Evolutionary conservation across 2,888 invertebrate genomes (phyloP).

Genomic region (Leptinotarsa rubiginosa): DNA sequence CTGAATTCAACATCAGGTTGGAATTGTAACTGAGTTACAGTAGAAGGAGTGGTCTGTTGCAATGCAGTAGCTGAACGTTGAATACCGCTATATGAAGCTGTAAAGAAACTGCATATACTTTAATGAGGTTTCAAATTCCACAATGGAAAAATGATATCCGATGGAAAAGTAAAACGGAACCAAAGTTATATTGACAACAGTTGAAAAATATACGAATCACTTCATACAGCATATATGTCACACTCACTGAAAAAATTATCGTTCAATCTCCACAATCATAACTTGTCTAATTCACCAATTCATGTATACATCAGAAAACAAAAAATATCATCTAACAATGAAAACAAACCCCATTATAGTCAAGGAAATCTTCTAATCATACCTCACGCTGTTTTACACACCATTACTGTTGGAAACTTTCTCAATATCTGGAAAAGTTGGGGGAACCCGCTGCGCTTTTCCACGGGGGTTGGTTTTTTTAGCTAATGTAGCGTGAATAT

Average conservation of each 20-base stretch:
- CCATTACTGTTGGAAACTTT: slow-evolving; percentile 33
- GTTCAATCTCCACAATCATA: too few species aligned
- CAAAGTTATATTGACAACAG: too few species aligned
- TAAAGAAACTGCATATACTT: neutral
- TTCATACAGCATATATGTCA: too few species aligned
- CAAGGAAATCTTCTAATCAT: slow-evolving; percentile 26
- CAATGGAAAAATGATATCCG: too few species aligned
- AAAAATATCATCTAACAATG: slow-evolving; percentile 11
- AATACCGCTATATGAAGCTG: too few species aligned
- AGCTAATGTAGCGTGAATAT: slow-evolving; percentile 28
- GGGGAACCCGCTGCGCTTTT: slow-evolving; percentile 24
- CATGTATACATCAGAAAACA: slow-evolving; percentile 5
- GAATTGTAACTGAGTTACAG: too few species aligned
- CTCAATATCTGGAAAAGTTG: slow-evolving; percentile 31
- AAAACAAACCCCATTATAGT: slow-evolving; percentile 20
- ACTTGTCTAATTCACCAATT: neutral
- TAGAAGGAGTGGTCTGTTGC: too few species aligned
- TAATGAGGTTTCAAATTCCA: too few species aligned
- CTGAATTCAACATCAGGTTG: too few species aligned
- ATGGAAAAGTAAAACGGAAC: too few species aligned
- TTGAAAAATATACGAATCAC: too few species aligned
- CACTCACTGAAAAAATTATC: neutral
- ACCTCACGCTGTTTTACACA: slow-evolving; percentile 34
- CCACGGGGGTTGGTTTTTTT: slow-evolving; percentile 17
- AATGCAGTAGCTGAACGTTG: too few species aligned